Percentiles rank a stretch among this genome's conserved stretches.
Evolutionary conservation across 2,888 invertebrate genomes (phyloP).

Genomic region (Ecdyonurus torrentis): DNA sequence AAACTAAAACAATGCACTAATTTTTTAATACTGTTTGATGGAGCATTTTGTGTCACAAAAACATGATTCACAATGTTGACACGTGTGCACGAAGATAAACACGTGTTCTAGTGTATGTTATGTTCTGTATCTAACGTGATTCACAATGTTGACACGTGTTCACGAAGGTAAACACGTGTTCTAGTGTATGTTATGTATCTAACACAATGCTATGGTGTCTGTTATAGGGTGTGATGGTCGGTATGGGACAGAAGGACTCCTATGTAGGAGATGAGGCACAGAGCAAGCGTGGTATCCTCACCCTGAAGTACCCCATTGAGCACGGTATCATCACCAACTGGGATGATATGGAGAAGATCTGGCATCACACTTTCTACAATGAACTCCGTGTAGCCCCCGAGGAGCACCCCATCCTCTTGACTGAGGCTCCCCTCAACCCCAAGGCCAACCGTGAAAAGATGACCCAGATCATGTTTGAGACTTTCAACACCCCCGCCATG

Average conservation of each 20-base stretch:
- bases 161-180: no score
- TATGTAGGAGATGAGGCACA: slow-evolving; percentile 36
- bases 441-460: slow-evolving; percentile 89
- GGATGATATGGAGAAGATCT: slow-evolving; percentile 33
- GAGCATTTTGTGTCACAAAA: no score
- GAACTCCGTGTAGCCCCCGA: slow-evolving; percentile 29
- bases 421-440: slow-evolving; percentile 82
- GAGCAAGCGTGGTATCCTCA: slow-evolving; percentile 33
- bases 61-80: no score
- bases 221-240: slow-evolving; percentile 27
- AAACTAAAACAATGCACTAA: no score
- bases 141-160: no score
- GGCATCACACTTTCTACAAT: slow-evolving; percentile 28
- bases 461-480: slow-evolving; percentile 42
- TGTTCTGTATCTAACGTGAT: no score
- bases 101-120: no score
- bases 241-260: slow-evolving; percentile 32
- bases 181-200: no score
- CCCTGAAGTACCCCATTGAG: slow-evolving; percentile 33
- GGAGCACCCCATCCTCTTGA: slow-evolving; percentile 60
- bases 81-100: no score
- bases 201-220: no score
- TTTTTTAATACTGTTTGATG: no score
- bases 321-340: slow-evolving; percentile 35
- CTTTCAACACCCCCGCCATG: slow-evolving; percentile 28